Evolutionary conservation across 2,113 vertebrate genomes (phyloP).

Genomic region (Pangasianodon hypophthalmus): DNA sequence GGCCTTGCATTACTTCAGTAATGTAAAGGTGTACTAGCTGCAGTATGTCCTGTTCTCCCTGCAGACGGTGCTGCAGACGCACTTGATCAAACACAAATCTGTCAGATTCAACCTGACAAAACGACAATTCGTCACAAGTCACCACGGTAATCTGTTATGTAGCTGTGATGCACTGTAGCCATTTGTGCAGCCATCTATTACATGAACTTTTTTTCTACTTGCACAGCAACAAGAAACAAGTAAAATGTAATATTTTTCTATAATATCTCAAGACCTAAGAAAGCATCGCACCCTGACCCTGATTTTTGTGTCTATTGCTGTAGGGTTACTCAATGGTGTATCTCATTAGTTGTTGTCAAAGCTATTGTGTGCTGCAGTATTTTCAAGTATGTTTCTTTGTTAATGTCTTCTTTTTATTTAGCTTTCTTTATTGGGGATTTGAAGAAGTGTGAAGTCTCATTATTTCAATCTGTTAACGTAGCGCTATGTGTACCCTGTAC

Average conservation of each 20-base stretch:
- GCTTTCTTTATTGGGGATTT: slow-evolving; percentile 70
- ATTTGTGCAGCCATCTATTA: slow-evolving; percentile 42
- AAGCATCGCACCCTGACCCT: slow-evolving; percentile 75
- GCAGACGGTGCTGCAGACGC: slow-evolving; percentile 11
- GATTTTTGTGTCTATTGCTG: slow-evolving; percentile 81
- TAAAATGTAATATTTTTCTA: slow-evolving; percentile 60
- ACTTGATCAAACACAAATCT: slow-evolving; percentile 18
- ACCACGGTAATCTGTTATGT: slow-evolving; percentile 41
- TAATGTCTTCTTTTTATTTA: slow-evolving; percentile 82
- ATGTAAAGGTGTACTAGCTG: slow-evolving; percentile 10
- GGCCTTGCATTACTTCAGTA: neutral
- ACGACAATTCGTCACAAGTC: slow-evolving; percentile 14
- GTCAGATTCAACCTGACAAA: neutral
- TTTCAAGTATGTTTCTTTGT: slow-evolving; percentile 85
- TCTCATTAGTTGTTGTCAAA: slow-evolving; percentile 90
- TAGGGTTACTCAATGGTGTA: slow-evolving; percentile 87
- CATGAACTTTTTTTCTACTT: slow-evolving; percentile 51
- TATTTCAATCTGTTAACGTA: slow-evolving; percentile 86
- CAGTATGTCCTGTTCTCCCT: neutral
- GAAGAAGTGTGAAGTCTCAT: slow-evolving; percentile 75
- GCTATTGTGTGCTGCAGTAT: slow-evolving; percentile 90
- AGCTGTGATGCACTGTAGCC: slow-evolving; percentile 48
- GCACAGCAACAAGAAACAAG: slow-evolving; percentile 53
- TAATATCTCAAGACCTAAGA: slow-evolving; percentile 77
- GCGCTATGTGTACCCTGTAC: slow-evolving; percentile 88